phyloP scores from a whole-genome alignment of 1,140 invertebrate species.

The Diplogasteroides magnus region DNA sequence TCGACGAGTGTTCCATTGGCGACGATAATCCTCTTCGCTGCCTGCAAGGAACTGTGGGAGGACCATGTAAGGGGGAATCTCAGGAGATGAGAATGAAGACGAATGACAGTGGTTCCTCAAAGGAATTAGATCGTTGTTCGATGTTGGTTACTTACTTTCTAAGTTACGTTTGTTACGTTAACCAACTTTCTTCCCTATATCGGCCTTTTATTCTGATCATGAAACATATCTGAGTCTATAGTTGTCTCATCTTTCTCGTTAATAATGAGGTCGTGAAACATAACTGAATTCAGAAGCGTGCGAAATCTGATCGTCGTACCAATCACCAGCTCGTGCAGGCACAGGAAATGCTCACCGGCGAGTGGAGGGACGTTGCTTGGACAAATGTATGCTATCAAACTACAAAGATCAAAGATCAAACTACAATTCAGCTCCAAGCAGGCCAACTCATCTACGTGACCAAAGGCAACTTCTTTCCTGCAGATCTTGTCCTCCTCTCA shows the following conservation, averaged over 20 bases:
- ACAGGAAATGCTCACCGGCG: not conserved
- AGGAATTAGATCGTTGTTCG: no score
- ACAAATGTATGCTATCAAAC: not conserved
- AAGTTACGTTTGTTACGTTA: no score
- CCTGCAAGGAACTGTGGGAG: not conserved
- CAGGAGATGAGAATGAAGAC: no score
- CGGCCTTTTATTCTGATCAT: no score
- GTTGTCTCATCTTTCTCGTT: no score
- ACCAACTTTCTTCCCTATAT: not conserved
- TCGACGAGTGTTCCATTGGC: not conserved
- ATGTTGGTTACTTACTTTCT: no score
- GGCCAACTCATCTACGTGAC: conserved; percentile 82
- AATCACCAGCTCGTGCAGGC: not conserved
- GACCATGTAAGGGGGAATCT: no score
- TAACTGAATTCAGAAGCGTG: not conserved
- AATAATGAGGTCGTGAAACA: no score
- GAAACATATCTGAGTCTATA: no score
- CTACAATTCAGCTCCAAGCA: conserved; percentile 67
- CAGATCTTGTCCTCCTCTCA: conserved; percentile 78
- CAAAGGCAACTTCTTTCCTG: conserved; percentile 86
- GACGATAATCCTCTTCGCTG: not conserved
- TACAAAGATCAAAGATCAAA: no score
- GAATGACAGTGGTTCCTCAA: no score
- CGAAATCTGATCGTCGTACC: not conserved
- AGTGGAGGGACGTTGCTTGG: not conserved